phyloP scores from a whole-genome alignment of 1,140 invertebrate species.

The Odontomachus brunneus region DNA sequence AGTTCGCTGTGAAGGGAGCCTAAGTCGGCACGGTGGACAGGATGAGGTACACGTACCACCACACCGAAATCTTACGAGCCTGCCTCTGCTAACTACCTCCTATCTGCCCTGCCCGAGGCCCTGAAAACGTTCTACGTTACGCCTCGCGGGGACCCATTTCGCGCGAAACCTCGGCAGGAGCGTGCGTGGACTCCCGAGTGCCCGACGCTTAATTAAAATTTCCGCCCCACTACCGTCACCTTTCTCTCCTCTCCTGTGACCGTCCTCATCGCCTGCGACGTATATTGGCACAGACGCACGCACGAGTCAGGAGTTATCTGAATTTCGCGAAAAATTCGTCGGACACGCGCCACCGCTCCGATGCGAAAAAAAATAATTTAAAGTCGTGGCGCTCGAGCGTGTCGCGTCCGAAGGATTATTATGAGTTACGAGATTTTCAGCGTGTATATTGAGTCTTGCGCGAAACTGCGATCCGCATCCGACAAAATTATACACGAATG shows the following conservation, averaged over 20 bases:
- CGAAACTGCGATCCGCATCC: background rate
- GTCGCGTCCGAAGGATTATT: constrained; percentile 29
- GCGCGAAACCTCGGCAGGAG: constrained; percentile 76
- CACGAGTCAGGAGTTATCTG: background rate
- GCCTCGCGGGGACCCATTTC: constrained; percentile 84
- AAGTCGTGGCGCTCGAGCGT: background rate
- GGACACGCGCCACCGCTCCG: background rate
- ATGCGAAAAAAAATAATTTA: constrained; percentile 24
- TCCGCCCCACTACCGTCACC: background rate
- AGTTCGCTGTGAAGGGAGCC: constrained; percentile 73
- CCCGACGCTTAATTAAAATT: constrained; percentile 61
- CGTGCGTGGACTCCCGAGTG: constrained; percentile 70
- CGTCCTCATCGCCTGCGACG: background rate
- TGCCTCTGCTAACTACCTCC: constrained; percentile 82
- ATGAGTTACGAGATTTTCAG: constrained; percentile 12
- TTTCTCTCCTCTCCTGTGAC: no score
- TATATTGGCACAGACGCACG: background rate
- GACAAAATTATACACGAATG: no score
- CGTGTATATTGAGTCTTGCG: background rate
- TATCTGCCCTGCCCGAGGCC: constrained; percentile 81
- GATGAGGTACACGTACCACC: constrained; percentile 79
- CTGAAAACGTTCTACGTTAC: constrained; percentile 82
- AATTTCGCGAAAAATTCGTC: constrained; percentile 29
- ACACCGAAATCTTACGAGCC: constrained; percentile 82
- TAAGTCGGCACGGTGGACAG: constrained; percentile 80